phyloP scores from a whole-genome alignment of 2,113 vertebrate species.

The Cisticola juncidis region DNA sequence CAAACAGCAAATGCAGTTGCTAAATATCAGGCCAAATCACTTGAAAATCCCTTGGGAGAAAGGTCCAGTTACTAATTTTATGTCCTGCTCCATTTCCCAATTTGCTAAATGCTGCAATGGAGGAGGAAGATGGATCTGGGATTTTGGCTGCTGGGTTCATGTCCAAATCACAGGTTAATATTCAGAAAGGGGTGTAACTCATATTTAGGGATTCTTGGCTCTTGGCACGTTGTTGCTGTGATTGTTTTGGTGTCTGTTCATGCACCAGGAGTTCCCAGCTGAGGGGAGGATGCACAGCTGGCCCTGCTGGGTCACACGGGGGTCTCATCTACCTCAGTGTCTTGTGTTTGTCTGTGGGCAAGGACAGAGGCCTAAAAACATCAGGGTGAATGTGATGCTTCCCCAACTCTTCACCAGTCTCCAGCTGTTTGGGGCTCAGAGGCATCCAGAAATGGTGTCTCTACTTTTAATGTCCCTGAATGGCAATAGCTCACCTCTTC shows the following conservation, averaged over 20 bases:
- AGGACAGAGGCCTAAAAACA: neutral
- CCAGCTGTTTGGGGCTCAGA: neutral
- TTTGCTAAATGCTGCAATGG: neutral
- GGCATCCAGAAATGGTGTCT: neutral
- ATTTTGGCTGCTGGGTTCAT: neutral
- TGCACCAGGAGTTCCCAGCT: neutral
- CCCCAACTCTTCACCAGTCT: neutral
- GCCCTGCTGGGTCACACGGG: neutral
- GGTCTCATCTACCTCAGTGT: neutral
- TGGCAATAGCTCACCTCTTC: neutral
- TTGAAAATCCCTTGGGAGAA: neutral
- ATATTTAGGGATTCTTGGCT: neutral
- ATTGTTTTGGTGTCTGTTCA: neutral
- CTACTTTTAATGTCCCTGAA: neutral
- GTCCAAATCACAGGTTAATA: neutral
- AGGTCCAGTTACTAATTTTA: neutral
- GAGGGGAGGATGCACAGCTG: neutral
- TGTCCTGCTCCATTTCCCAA: neutral
- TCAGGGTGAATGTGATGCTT: neutral
- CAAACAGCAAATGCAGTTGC: neutral
- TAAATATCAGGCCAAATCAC: neutral
- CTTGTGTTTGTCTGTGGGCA: neutral
- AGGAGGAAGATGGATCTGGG: neutral
- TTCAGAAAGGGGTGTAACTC: neutral
- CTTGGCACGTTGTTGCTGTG: rapidly evolving